phyloP scores from a whole-genome alignment of 2,113 vertebrate genomes.

The Microcebus ravelobensis region DNA sequence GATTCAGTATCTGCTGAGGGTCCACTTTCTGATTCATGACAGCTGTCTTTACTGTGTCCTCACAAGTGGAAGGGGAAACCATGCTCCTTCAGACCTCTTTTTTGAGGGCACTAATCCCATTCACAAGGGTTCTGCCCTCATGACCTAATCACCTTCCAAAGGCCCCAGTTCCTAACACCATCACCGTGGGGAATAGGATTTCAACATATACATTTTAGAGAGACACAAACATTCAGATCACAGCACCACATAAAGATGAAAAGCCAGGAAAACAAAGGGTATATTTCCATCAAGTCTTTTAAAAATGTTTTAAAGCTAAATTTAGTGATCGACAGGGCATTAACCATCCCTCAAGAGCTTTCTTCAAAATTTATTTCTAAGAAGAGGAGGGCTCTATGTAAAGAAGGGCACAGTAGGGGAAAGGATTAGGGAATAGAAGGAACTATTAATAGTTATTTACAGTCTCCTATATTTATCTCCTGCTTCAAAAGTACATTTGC shows the following conservation, averaged over 20 bases:
- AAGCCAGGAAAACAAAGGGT: not conserved
- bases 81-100: not conserved
- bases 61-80: not conserved
- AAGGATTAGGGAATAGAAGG: not conserved
- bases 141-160: not conserved
- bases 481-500: not conserved
- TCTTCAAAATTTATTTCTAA: conserved; percentile 29
- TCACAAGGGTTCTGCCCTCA: not conserved
- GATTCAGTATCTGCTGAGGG: not conserved
- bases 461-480: not conserved
- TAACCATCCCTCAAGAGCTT: not conserved
- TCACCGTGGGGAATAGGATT: not conserved
- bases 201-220: not conserved
- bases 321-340: not conserved
- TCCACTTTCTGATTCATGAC: not conserved
- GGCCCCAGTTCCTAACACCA: not conserved
- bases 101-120: not conserved
- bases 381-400: not conserved
- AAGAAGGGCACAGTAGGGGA: not conserved
- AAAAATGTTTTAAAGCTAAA: not conserved
- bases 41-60: not conserved
- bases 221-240: not conserved
- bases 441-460: not conserved
- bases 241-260: not conserved
- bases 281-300: not conserved